Conservation (phyloP, 2,888 invertebrate genomes). For the Hyposoter didymator region DNA sequence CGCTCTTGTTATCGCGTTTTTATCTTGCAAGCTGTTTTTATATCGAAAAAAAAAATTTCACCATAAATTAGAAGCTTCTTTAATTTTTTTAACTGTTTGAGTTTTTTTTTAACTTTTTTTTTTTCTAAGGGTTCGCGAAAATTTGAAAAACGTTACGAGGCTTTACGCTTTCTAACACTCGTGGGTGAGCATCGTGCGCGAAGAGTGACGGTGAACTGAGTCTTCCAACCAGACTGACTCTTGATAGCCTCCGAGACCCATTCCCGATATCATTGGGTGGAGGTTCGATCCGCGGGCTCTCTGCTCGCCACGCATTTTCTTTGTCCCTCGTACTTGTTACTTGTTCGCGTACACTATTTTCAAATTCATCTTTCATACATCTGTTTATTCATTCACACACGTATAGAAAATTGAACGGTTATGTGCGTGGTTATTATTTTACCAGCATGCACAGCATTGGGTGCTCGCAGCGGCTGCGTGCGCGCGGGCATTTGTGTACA, state of each 20-base stretch:
- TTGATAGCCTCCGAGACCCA: constrained; percentile 44
- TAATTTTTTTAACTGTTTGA: neutral
- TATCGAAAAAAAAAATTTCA: too few relatives aligned
- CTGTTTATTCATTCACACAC: too few relatives aligned
- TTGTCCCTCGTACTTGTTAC: neutral
- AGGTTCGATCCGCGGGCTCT: neutral
- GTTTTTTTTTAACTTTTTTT: neutral
- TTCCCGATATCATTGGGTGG: constrained; percentile 29
- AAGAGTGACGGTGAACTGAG: constrained; percentile 60
- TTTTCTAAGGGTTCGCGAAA: neutral
- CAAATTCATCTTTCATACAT: neutral
- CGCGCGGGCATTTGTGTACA: constrained; percentile 13
- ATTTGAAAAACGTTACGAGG: neutral
- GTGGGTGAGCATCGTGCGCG: constrained; percentile 52
- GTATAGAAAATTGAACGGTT: neutral
- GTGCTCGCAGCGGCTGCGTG: constrained; percentile 1
- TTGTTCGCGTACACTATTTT: constrained; percentile 9
- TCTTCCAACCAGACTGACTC: constrained; percentile 48
- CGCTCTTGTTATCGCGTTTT: neutral
- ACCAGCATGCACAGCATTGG: neutral
- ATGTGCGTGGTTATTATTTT: neutral
- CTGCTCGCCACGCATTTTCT: neutral
- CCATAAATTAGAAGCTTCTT: neutral
- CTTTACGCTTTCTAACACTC: constrained; percentile 41
- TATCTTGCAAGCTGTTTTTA: too few relatives aligned